Conservation (phyloP, 2,113 vertebrate genomes). For the Felis chaus region DNA sequence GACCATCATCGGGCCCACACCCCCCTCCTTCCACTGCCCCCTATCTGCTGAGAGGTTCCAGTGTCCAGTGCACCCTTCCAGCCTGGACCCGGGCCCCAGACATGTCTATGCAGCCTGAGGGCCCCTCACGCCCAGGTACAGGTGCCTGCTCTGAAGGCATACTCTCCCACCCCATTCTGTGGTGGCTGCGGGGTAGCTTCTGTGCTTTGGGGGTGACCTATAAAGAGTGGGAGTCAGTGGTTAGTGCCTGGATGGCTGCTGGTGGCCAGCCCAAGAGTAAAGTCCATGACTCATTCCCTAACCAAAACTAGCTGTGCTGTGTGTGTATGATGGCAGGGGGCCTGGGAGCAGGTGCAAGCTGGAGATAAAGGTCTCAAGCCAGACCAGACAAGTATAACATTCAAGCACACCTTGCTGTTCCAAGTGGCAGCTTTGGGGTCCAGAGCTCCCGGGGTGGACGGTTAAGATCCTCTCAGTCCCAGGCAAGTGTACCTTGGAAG, state of each 20-base stretch:
- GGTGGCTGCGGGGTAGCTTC: not conserved
- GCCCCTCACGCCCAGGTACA: not conserved
- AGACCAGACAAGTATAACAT: constrained; percentile 86
- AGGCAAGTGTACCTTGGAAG: not conserved
- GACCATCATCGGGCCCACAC: not conserved
- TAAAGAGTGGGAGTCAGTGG: not conserved
- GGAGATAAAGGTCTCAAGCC: constrained; percentile 89
- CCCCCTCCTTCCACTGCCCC: not conserved
- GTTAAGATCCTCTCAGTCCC: constrained; percentile 55
- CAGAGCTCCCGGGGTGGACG: constrained; percentile 78
- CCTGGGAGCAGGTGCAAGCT: not conserved
- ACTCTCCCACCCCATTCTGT: not conserved
- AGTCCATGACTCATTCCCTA: constrained; percentile 85
- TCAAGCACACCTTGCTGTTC: constrained; percentile 83
- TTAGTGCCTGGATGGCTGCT: not conserved
- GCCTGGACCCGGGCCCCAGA: not conserved
- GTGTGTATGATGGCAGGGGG: not conserved
- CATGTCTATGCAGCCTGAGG: not conserved
- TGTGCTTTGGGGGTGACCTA: not conserved
- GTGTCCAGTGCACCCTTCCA: no score
- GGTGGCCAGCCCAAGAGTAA: constrained; percentile 70
- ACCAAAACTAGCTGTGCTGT: constrained; percentile 89
- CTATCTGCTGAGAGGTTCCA: not conserved
- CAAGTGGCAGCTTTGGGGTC: constrained; percentile 81
- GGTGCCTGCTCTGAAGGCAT: not conserved